Conservation (phyloP, 2,113 vertebrate genomes). For the Archilochus colubris region DNA sequence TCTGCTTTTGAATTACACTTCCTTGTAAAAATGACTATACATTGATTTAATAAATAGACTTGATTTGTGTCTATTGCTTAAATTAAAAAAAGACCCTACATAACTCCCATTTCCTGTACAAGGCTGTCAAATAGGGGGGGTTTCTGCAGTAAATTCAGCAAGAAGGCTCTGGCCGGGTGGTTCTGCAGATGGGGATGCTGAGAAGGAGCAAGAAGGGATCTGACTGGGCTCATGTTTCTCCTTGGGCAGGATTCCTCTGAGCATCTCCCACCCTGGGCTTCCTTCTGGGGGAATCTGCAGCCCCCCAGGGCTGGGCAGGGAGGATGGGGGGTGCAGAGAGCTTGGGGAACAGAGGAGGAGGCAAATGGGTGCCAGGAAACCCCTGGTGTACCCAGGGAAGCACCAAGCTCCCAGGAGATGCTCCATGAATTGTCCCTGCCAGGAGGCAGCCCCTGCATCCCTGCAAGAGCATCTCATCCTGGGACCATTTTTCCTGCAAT, state of each 20-base stretch:
- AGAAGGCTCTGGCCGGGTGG: conserved; percentile 34
- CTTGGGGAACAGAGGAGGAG: neutral
- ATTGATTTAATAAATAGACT: conserved; percentile 70
- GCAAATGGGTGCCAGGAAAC: neutral
- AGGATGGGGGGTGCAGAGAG: conserved; percentile 42
- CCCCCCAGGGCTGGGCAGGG: conserved; percentile 28
- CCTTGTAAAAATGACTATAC: conserved; percentile 74
- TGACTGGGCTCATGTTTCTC: conserved; percentile 43
- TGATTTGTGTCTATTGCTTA: conserved; percentile 72
- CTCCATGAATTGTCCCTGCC: neutral
- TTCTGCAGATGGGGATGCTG: accelerated
- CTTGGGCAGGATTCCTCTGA: conserved; percentile 50
- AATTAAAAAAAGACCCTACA: conserved; percentile 57
- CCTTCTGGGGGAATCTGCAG: neutral
- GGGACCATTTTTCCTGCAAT: neutral
- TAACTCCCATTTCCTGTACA: conserved; percentile 64
- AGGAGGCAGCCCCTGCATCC: neutral
- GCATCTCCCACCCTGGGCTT: conserved; percentile 5
- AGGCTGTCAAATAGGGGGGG: conserved; percentile 50
- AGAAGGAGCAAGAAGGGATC: neutral
- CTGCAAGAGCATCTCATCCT: neutral
- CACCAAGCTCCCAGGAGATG: neutral
- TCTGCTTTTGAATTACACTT: conserved; percentile 62
- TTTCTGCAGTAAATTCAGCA: conserved; percentile 58
- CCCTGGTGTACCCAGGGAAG: neutral